Evolutionary conservation across 2,113 vertebrate species (phyloP).

Genomic region (Cebus imitator): DNA sequence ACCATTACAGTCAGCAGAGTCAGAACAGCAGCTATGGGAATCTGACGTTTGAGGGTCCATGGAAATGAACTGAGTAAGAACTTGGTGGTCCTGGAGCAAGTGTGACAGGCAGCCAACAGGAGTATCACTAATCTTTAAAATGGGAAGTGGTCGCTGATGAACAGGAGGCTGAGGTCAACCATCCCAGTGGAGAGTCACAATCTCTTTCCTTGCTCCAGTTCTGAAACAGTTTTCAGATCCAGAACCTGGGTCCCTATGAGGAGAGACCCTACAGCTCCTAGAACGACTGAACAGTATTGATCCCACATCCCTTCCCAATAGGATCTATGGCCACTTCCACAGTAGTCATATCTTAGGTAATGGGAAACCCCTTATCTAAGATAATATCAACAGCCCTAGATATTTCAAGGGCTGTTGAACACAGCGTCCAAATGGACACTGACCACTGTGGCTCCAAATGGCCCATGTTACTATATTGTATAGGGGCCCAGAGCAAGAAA

Average conservation of each 20-base stretch:
- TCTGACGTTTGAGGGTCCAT: neutral
- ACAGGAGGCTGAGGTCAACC: neutral
- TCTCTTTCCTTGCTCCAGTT: neutral
- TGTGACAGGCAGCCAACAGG: neutral
- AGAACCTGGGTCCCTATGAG: neutral
- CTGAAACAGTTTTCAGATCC: neutral
- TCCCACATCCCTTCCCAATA: neutral
- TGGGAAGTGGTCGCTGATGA: neutral
- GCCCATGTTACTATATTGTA: too few species aligned
- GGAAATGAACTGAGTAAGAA: neutral
- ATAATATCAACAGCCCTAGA: neutral
- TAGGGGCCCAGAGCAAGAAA: neutral
- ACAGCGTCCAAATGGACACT: neutral
- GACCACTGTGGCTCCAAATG: neutral
- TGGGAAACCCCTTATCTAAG: neutral
- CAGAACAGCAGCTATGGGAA: neutral
- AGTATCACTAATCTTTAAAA: neutral
- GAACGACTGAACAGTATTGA: neutral
- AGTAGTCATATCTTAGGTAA: neutral
- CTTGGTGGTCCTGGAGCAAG: neutral
- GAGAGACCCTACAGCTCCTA: neutral
- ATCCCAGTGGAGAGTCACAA: neutral
- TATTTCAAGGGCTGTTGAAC: neutral
- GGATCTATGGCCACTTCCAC: neutral
- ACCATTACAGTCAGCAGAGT: neutral